These are phyloP conservation scores for Cordilura impudica DNA, from an alignment of 2,888 invertebrate species.

Conservation along the genomic window DNA sequence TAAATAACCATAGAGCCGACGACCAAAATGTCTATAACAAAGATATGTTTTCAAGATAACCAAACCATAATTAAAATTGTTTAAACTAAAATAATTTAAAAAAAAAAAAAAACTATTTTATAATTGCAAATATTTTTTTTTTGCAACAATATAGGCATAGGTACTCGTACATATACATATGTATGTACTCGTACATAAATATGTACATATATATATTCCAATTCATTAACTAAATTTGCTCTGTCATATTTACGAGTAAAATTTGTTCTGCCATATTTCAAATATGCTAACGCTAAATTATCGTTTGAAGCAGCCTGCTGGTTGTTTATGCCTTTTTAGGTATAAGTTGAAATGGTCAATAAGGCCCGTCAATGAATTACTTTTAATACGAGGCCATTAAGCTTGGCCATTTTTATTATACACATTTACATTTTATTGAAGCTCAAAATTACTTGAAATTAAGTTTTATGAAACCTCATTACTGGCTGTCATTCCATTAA, in stretches of 20 bases:
- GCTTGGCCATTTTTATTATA: constrained; percentile 16
- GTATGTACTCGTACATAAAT: too few species aligned
- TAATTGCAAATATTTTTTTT: too few species aligned
- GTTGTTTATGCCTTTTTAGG: constrained; percentile 8
- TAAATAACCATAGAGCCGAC: background rate
- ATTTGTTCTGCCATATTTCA: background rate
- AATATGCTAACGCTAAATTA: background rate
- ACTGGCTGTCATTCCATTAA: constrained; percentile 21
- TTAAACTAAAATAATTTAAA: too few species aligned
- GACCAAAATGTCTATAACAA: background rate
- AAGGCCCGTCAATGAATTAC: constrained; percentile 51
- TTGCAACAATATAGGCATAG: too few species aligned
- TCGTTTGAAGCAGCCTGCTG: constrained; percentile 13
- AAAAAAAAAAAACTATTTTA: too few species aligned
- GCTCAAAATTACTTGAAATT: constrained; percentile 45
- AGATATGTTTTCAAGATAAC: background rate
- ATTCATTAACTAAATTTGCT: background rate
- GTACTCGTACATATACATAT: too few species aligned
- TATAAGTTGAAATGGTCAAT: constrained; percentile 40
- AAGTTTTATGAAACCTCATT: constrained; percentile 51
- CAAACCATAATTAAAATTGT: background rate
- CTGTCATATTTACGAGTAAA: background rate
- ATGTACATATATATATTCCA: too few species aligned
- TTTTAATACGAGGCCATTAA: constrained; percentile 57
- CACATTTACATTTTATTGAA: constrained; percentile 33